Percentiles rank a stretch among this genome's conserved stretches.
Evolutionary conservation across 2,797 vertebrate genomes (phyloP).

Genomic region (Pangasius sanitwongsei): DNA sequence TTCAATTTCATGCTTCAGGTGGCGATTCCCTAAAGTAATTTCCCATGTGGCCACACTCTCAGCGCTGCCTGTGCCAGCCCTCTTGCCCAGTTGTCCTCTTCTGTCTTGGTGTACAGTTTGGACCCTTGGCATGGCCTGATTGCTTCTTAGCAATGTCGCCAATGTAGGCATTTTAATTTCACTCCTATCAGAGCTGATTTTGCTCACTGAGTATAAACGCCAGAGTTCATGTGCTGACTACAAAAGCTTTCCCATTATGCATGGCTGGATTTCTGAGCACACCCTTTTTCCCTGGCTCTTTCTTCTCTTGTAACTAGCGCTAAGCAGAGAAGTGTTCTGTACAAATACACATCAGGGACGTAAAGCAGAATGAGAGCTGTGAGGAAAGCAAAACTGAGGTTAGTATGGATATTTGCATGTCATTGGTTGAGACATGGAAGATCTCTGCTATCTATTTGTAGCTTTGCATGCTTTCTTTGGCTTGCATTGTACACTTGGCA

Average conservation of each 20-base stretch:
- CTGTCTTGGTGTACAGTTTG: conserved; percentile 20
- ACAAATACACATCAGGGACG: not conserved
- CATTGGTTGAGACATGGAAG: not conserved
- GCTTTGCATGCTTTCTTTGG: conserved; percentile 15
- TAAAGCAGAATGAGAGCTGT: not conserved
- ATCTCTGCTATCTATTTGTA: conserved; percentile 11
- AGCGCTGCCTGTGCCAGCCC: conserved; percentile 29
- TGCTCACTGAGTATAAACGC: conserved; percentile 11
- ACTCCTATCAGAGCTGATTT: conserved; percentile 47
- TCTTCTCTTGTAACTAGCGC: not conserved
- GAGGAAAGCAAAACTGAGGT: not conserved
- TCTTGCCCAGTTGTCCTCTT: conserved; percentile 29
- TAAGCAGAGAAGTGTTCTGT: not conserved
- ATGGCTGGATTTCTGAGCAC: not conserved
- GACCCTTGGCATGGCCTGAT: conserved; percentile 32
- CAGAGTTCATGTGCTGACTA: conserved; percentile 41
- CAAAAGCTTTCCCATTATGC: conserved; percentile 18
- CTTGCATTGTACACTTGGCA: conserved; percentile 6
- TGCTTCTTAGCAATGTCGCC: conserved; percentile 44
- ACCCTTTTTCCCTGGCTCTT: not conserved
- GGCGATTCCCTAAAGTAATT: conserved; percentile 70
- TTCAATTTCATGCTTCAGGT: conserved; percentile 84
- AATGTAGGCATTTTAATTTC: conserved; percentile 41
- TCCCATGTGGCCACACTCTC: conserved; percentile 70
- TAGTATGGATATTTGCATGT: not conserved